Evolutionary conservation across 2,797 vertebrate genomes (phyloP).

Genomic region (Pseudomugil gertrudae): DNA sequence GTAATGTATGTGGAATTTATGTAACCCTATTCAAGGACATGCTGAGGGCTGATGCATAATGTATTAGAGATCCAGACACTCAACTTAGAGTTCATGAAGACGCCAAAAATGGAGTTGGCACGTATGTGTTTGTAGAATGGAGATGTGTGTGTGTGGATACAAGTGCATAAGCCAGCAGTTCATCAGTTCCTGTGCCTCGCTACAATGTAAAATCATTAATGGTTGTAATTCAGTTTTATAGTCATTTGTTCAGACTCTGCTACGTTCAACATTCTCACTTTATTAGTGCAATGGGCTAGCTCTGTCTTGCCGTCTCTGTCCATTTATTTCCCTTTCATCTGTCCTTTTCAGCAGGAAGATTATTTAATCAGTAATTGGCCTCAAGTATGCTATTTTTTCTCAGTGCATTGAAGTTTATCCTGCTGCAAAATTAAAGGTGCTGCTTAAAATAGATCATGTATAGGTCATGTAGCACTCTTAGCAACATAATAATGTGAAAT

Average conservation of each 20-base stretch:
- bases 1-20: conserved; percentile 78
- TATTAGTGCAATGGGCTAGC: conserved; percentile 18
- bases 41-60: conserved; percentile 75
- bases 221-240: conserved; percentile 36
- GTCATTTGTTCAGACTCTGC: conserved; percentile 24
- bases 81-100: conserved; percentile 43
- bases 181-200: conserved; percentile 7
- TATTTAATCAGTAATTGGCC: conserved; percentile 55
- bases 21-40: conserved; percentile 75
- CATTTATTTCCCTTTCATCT: conserved; percentile 48
- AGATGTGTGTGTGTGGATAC: not conserved
- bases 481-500: conserved; percentile 10
- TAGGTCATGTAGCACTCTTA: conserved; percentile 12
- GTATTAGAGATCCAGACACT: conserved; percentile 58
- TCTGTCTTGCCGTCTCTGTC: conserved; percentile 21
- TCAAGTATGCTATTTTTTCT: conserved; percentile 35
- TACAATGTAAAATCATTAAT: conserved; percentile 30
- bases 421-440: conserved; percentile 52
- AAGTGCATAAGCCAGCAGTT: conserved; percentile 10
- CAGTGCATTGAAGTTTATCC: conserved; percentile 31
- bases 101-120: conserved; percentile 53
- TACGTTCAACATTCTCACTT: conserved; percentile 21
- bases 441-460: conserved; percentile 36
- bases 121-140: conserved; percentile 22
- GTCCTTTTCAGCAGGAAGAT: conserved; percentile 44